Conservation (phyloP, 2,888 invertebrate genomes). For the Andrena bicolor region DNA sequence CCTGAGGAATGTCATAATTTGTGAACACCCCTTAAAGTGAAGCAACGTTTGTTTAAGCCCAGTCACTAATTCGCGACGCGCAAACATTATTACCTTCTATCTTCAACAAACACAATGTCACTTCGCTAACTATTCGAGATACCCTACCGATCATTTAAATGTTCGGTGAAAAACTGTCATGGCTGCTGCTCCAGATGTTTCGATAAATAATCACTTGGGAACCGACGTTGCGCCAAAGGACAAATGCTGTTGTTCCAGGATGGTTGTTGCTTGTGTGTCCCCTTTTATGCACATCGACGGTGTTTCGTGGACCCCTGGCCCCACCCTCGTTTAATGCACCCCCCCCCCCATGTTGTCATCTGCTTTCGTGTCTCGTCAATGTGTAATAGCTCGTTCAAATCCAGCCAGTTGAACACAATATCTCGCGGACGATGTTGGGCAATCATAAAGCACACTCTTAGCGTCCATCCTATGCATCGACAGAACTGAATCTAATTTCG, state of each 20-base stretch:
- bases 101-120: no score
- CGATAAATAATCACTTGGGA: constrained; percentile 56
- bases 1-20: no score
- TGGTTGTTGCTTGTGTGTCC: constrained; percentile 81
- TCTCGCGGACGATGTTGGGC: neutral
- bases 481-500: neutral
- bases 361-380: constrained; percentile 67
- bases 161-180: constrained; percentile 38
- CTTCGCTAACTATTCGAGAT: no score
- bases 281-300: constrained; percentile 67
- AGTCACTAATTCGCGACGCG: no score
- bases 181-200: constrained; percentile 63
- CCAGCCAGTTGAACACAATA: constrained; percentile 30
- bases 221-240: constrained; percentile 60
- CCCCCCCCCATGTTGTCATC: constrained; percentile 59
- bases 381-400: constrained; percentile 54
- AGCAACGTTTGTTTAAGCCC: no score
- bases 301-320: constrained; percentile 54
- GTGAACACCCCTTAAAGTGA: no score
- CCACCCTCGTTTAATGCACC: constrained; percentile 39
- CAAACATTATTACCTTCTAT: no score
- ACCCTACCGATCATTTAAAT: constrained; percentile 1
- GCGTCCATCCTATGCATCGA: neutral
- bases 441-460: neutral
- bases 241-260: constrained; percentile 77